phyloP scores from a whole-genome alignment of 2,797 vertebrate genomes.

The Arnoldichthys spilopterus region DNA sequence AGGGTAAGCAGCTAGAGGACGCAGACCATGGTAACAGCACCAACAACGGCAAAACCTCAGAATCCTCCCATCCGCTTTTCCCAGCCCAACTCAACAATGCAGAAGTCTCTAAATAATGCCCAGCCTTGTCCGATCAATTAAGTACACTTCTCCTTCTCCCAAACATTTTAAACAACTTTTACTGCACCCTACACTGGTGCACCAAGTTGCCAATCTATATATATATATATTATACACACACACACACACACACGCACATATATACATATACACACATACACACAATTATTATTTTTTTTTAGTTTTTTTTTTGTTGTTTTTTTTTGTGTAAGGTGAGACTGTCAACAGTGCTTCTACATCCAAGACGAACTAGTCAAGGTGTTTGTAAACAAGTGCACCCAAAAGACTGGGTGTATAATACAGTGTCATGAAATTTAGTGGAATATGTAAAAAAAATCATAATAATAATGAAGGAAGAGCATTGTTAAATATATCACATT shows the following conservation, averaged over 20 bases:
- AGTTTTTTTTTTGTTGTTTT: constrained; percentile 66
- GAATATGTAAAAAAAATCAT: constrained; percentile 60
- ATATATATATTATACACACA: constrained; percentile 65
- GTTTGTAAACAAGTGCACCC: constrained; percentile 60
- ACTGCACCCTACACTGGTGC: constrained; percentile 89
- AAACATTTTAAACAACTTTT: constrained; percentile 77
- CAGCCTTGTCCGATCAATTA: constrained; percentile 67
- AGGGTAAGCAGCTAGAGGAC: constrained; percentile 78
- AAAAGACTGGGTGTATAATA: constrained; percentile 75
- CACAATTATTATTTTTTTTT: constrained; percentile 36
- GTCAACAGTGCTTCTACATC: constrained; percentile 86
- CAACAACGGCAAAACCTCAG: constrained; percentile 84
- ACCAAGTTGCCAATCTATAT: constrained; percentile 98
- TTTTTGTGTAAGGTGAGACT: constrained; percentile 95
- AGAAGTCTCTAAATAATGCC: constrained; percentile 91
- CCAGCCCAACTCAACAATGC: constrained; percentile 89
- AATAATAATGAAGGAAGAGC: constrained; percentile 59
- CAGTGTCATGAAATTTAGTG: constrained; percentile 96
- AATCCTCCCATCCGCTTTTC: constrained; percentile 86
- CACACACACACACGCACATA: constrained; percentile 73
- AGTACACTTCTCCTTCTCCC: constrained; percentile 59
- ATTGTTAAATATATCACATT: constrained; percentile 76
- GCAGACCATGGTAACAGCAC: constrained; percentile 78
- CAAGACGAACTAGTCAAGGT: constrained; percentile 88
- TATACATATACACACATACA: constrained; percentile 64